Base-by-base conservation (phyloP, 1,140 invertebrate species). In the Liolophura sinensis region DNA sequence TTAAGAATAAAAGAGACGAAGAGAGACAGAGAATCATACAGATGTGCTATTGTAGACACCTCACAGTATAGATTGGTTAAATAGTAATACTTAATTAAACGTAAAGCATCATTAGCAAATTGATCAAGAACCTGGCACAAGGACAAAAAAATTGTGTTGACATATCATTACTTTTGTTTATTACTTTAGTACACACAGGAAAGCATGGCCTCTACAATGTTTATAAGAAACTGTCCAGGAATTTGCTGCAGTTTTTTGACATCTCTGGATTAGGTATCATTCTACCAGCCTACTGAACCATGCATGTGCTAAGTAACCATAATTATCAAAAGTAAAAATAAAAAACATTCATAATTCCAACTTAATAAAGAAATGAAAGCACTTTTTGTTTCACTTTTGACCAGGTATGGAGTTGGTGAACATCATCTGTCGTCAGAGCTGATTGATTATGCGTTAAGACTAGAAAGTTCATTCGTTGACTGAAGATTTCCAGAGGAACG, bases 391-490 rank as follows among this genome's bases (percentile, higher is more conserved):
- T 47, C 0, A 14, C 48, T 31, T 16, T 47, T 49, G 18, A n/a
- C 11, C 46, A 61, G 60, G 60, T 61, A 61, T 49, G 60, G 60
- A 40, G 50, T 61, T 24, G 24, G 25, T 24, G 31, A 61, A 11
- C 61, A 68, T 24, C 40, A 64, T n/a, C 40, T 31, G 55, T 51
- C 62, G 22, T 64, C 55, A 18, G 24, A 18, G 20, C 49, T 68
- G 22, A 64, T 68, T 31, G 67, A 68, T 46, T 50, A 40, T 50
- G 55, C 67, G 6, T 52, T 68, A 22, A 16, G n/a, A 18, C 25
- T 46, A 16, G 60, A 61, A 6, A 61, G 46, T 47, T 61, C 60
- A 9, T 51, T 61, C 60, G 4, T 40, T 40, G 31, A 40, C 31
- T 40, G 31, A 40, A 40, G n/a, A n/a, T 9, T 40, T 3, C 9